phyloP scores from a whole-genome alignment of 2,113 vertebrate genomes.

The Silurus asotus region DNA sequence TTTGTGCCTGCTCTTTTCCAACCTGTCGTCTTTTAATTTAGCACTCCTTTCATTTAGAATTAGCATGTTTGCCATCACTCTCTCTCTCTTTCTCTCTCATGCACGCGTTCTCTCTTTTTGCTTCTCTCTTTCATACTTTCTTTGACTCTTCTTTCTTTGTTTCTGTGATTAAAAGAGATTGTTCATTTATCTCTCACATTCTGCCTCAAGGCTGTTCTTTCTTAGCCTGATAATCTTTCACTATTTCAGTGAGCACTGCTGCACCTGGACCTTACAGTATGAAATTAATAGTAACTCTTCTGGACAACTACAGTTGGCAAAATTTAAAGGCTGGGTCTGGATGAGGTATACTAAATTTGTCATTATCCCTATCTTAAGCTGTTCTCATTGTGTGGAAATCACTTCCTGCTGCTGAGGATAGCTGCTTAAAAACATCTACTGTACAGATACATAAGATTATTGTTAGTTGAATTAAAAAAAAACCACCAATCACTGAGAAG shows the following conservation, averaged over 20 bases:
- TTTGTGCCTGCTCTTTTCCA: constrained; percentile 18
- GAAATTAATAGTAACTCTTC: too few species aligned
- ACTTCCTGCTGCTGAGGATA: too few species aligned
- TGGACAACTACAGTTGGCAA: background rate
- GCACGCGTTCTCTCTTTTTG: background rate
- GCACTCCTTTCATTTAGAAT: constrained; percentile 20
- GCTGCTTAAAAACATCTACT: too few species aligned
- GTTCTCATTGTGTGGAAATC: background rate
- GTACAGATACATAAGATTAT: too few species aligned
- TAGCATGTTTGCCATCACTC: constrained; percentile 18
- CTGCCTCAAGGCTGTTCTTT: background rate
- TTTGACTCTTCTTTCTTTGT: constrained; percentile 9
- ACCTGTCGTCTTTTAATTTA: constrained; percentile 22
- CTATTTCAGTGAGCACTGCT: background rate
- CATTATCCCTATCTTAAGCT: background rate
- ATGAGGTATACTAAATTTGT: background rate
- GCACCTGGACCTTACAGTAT: background rate
- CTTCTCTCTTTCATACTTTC: background rate
- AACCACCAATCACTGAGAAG: too few species aligned
- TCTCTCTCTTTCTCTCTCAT: background rate
- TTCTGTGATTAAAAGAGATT: background rate
- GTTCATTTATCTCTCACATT: background rate
- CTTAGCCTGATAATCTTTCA: background rate
- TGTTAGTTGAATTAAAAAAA: too few species aligned
- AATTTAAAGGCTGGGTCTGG: background rate